A percentile compares a stretch with the other conserved stretches of the same genome.
These are phyloP conservation scores for Misgurnus mizolepis DNA, from an alignment of 2,113 vertebrate species.

Conservation along the genomic window DNA sequence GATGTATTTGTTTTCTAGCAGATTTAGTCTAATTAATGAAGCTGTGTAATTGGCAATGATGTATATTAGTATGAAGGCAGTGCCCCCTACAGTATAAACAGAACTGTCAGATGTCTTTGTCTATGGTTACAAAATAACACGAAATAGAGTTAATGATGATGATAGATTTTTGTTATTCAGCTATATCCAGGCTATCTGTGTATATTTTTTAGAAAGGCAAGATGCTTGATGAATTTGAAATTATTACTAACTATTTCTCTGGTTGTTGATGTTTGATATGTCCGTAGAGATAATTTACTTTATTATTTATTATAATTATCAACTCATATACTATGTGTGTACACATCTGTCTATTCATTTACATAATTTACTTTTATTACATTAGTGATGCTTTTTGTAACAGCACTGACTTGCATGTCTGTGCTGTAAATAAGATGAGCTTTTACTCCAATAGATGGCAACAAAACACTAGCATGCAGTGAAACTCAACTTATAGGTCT, in stretches of 20 bases:
- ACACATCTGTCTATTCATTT: neutral
- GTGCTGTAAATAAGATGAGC: conserved; percentile 63
- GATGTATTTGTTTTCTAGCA: no score
- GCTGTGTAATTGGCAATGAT: conserved; percentile 49
- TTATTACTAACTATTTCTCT: no score
- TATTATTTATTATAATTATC: no score
- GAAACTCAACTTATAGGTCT: conserved; percentile 35
- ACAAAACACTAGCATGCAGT: conserved; percentile 92
- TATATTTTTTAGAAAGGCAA: neutral
- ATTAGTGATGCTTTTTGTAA: neutral
- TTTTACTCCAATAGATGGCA: conserved; percentile 98
- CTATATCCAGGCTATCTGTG: neutral
- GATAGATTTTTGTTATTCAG: no score
- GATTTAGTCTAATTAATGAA: conserved; percentile 37
- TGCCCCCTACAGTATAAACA: conserved; percentile 76
- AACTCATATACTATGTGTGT: no score
- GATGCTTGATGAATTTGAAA: neutral
- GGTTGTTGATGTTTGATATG: no score
- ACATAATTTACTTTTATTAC: no score
- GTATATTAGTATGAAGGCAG: conserved; percentile 65
- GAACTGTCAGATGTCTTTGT: conserved; percentile 29
- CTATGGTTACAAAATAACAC: neutral
- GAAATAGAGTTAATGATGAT: neutral
- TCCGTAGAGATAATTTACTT: no score
- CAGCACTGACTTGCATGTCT: neutral